Conservation (phyloP, 2,797 vertebrate genomes). For the Scleropages formosus region DNA sequence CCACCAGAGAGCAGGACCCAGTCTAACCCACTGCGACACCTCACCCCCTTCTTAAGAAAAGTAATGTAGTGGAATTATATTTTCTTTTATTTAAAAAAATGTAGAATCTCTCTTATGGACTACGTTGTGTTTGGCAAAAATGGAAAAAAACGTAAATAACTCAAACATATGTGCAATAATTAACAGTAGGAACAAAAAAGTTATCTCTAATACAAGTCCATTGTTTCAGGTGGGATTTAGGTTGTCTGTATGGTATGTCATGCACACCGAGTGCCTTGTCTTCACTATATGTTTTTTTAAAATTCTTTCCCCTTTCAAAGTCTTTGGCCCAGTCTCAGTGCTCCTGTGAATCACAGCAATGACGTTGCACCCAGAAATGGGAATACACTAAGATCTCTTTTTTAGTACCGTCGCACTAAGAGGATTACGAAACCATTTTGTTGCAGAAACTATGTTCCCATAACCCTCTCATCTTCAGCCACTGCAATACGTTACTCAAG, state of each 20-base stretch:
- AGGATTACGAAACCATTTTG: neutral
- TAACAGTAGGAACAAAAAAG: neutral
- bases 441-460: constrained; percentile 61
- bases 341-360: constrained; percentile 18
- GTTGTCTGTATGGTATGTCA: neutral
- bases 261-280: too few relatives aligned
- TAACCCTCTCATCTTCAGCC: constrained; percentile 56
- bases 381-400: constrained; percentile 34
- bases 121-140: neutral
- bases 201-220: too few relatives aligned
- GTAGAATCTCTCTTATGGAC: neutral
- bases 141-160: neutral
- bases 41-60: too few relatives aligned
- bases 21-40: too few relatives aligned
- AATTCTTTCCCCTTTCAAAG: constrained; percentile 19
- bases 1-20: too few relatives aligned
- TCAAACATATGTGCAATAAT: neutral
- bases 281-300: constrained; percentile 4
- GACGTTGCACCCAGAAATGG: neutral
- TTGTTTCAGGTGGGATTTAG: neutral
- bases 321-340: neutral
- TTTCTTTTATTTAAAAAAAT: neutral
- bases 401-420: constrained; percentile 62
- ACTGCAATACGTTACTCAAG: too few relatives aligned
- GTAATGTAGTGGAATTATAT: too few relatives aligned